phyloP scores from a whole-genome alignment of 2,113 vertebrate genomes.

The Damaliscus lunatus region DNA sequence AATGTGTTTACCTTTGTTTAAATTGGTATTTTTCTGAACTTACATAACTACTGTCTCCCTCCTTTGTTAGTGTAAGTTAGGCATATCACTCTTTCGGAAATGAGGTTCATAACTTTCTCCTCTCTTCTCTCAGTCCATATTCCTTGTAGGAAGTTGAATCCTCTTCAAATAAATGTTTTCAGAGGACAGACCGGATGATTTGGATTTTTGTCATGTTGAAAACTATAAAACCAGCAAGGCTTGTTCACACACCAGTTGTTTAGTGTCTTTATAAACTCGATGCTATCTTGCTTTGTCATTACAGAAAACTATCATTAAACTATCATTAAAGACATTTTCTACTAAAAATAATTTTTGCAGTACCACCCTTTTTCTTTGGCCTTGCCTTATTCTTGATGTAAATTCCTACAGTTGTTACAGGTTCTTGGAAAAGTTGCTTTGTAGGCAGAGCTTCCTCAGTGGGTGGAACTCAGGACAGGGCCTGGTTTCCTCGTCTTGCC shows the following conservation, averaged over 20 bases:
- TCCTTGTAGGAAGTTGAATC: background rate
- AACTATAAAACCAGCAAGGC: background rate
- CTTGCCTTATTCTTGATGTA: background rate
- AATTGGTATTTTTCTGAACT: background rate
- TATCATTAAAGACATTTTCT: background rate
- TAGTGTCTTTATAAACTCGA: background rate
- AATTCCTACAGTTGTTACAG: background rate
- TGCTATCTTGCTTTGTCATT: background rate
- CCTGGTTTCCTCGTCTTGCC: background rate
- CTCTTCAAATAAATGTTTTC: background rate
- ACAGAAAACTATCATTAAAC: background rate
- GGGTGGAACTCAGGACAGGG: accelerated
- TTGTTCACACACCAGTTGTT: background rate
- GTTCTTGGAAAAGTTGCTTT: background rate
- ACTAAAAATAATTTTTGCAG: background rate
- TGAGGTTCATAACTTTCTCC: background rate
- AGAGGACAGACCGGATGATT: background rate
- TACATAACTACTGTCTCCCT: background rate
- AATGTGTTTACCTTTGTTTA: background rate
- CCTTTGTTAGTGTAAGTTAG: background rate
- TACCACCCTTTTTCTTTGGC: background rate
- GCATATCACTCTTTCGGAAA: background rate
- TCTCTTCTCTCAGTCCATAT: background rate
- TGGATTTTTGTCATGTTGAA: background rate
- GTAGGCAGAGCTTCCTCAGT: background rate